Evolutionary conservation across 1,140 invertebrate species (phyloP).

Genomic region (Rhopalosiphum padi): DNA sequence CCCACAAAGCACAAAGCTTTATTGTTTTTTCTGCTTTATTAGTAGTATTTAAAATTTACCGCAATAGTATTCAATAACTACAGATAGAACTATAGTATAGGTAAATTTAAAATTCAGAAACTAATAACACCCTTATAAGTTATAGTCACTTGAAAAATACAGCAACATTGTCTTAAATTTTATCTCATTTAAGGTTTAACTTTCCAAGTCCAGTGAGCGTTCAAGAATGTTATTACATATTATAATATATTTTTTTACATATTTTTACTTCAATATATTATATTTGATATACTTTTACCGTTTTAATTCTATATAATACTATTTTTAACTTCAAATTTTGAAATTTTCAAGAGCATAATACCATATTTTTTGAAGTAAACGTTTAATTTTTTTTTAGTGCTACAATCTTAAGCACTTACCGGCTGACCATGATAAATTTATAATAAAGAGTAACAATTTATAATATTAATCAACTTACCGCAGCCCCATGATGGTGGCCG

Average conservation of each 20-base stretch:
- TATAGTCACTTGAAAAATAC: neutral
- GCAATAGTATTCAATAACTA: too few relatives aligned
- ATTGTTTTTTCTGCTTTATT: too few relatives aligned
- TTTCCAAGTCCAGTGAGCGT: neutral
- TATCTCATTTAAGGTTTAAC: neutral
- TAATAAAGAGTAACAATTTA: neutral
- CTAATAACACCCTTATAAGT: too few relatives aligned
- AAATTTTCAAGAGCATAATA: neutral
- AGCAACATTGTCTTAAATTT: rapidly evolving
- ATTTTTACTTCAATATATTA: too few relatives aligned
- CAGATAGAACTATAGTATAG: too few relatives aligned
- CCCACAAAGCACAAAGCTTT: too few relatives aligned
- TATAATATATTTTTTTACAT: neutral
- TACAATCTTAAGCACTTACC: neutral
- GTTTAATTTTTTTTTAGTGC: neutral
- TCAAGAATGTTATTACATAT: too few relatives aligned
- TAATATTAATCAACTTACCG: neutral
- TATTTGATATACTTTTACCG: too few relatives aligned
- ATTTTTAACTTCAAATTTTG: neutral
- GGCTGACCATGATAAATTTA: neutral
- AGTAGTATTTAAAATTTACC: too few relatives aligned
- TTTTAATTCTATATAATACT: too few relatives aligned
- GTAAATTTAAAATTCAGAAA: too few relatives aligned
- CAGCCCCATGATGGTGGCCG: neutral
- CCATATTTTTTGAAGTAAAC: too few relatives aligned